Base-by-base conservation (phyloP, 2,888 invertebrate genomes). In the Cyrtodaria siliqua region DNA sequence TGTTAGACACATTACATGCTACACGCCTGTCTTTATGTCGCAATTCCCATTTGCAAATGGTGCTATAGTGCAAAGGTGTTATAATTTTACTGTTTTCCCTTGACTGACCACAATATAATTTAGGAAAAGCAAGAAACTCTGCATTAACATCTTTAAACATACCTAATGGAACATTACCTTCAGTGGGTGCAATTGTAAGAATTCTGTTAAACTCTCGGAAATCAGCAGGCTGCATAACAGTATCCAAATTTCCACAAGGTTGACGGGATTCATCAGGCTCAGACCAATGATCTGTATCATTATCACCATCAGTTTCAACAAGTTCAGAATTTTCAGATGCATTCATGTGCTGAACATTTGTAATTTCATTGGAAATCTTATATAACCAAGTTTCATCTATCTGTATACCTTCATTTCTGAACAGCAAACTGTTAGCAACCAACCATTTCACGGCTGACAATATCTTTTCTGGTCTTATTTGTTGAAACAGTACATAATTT, bases 91-190 rank as follows among this genome's bases (percentile, higher is more conserved):
- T 69, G 2, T 78, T 56, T 27, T 29, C 44, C 14, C 79, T 29
- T 60, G 52, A 61, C 26, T 83, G 55, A 2, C 82, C 82, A 79
- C 82, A 82, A 57, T 60, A 79, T 52, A 79, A 74, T 8, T 42
- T 52, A 24, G 79, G 79, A 44, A 79, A 82, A 49, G 59, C 70
- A 20, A 79, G 55, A 55, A 52, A 79, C 42, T 73, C 72, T 42
- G 73, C 57, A 63, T 73, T 59, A 55, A 18, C 55, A 57, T 82
- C 82, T 61, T 71, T 61, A 53, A 68, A 83, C 14, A 80, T 64
- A 80, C 82, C 73, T 24, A 83, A 20, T 26, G 77, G 83, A 38
- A 20, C 52, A 27, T 82, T 68, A 49, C 63, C 68, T 55, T 82
- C 82, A 55, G 77, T 69, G 23, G 73, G 73, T n/a, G 77, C 80